Evolutionary conservation across 2,888 invertebrate genomes (phyloP), one percentile per base, ranked within the genome.

Genomic region (Archaeoteleia sp.): DNA sequence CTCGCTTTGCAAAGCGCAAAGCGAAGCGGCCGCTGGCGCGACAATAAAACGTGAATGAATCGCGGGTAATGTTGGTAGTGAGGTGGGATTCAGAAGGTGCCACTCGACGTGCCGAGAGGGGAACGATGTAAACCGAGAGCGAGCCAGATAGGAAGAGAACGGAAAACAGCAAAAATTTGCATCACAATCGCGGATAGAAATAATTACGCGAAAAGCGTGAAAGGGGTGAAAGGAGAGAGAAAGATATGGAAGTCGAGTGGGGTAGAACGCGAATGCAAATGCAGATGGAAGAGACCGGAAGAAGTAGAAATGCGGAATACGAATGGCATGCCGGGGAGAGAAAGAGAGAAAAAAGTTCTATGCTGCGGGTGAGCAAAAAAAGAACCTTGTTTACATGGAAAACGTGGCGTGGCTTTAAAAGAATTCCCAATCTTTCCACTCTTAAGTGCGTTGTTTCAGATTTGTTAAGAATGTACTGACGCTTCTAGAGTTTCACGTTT

Each of bases 181-280:
- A 84, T 84, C 70, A 84, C 84, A 84, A 84, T 84, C 82, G 84
- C 70, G 80, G 82, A 80, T 82, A 81, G 81, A 84, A 84, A 84
- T 84, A 84, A 84, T 84, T 82, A 83, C 81, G 80, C 78, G 78
- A 81, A 78, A 81, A 81, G 77, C 78, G 76, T 68, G 73, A 70
- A 72, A 74, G 70, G 74, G 68, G 40, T 27, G 68, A 62, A 45
- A 55, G 25, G 65, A 49, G 57, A 30, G 42, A 39, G 51, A 43
- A 14, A 39, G 60, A 45, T 46, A 55, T 34, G 42, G 42, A 40
- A 55, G 17, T 60, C 43, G 48, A 34, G 40, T 14, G 43, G 37
- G 42, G 54, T 43, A 37, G 57, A 55, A 49, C 15, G 54, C 43
- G 35, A 65, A 70, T 61, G 72, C 57, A 71, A 73, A 72, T 73